Evolutionary conservation across 2,888 invertebrate genomes (phyloP).

Genomic region (Lasioglossum zephyrum): DNA sequence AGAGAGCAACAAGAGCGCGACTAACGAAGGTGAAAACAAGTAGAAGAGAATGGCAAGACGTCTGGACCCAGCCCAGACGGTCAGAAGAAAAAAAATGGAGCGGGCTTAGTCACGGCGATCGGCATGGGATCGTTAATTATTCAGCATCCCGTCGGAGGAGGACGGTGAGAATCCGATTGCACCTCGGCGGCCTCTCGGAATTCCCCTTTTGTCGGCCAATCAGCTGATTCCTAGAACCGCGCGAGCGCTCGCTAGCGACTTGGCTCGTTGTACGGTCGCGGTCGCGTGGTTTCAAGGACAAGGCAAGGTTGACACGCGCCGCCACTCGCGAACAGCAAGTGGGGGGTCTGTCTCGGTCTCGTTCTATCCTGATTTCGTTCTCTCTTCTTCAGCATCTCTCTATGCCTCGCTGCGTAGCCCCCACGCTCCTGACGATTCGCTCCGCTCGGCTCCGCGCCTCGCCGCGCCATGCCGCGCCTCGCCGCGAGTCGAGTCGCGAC

Average conservation of each 20-base stretch:
- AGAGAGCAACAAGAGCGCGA: not conserved
- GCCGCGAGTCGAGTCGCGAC: slow-evolving; percentile 25
- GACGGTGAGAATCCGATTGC: slow-evolving; percentile 31
- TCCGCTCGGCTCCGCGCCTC: not conserved
- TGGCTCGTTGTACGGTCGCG: slow-evolving; percentile 76
- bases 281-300: slow-evolving; percentile 84
- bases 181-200: slow-evolving; percentile 44
- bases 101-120: slow-evolving; percentile 15
- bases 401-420: slow-evolving; percentile 35
- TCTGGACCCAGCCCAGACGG: not conserved
- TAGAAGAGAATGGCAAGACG: not conserved
- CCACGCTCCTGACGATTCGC: slow-evolving; percentile 29
- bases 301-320: slow-evolving; percentile 84
- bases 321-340: slow-evolving; percentile 72
- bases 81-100: not conserved
- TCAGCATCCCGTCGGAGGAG: not conserved
- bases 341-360: slow-evolving; percentile 64
- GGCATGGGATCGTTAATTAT: slow-evolving; percentile 23
- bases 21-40: not conserved
- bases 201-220: slow-evolving; percentile 61
- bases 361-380: slow-evolving; percentile 31
- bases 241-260: slow-evolving; percentile 59
- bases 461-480: not conserved
- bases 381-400: slow-evolving; percentile 48
- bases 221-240: slow-evolving; percentile 72